These are phyloP conservation scores for Cherax quadricarinatus DNA, from an alignment of 1,140 invertebrate species.

Conservation along the genomic window DNA sequence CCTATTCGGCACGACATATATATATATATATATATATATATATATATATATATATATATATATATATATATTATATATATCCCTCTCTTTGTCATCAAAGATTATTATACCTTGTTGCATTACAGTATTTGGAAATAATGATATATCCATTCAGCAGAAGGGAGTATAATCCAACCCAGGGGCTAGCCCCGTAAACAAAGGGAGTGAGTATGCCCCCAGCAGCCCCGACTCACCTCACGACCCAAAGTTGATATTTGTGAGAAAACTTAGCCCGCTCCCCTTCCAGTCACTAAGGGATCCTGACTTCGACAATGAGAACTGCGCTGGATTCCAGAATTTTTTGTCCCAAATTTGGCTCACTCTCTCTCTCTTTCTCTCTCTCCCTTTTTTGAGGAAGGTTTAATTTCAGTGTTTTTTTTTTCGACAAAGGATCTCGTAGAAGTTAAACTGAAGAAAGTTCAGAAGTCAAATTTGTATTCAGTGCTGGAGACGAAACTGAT, in stretches of 20 bases:
- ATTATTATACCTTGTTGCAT: too few relatives aligned
- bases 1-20: too few relatives aligned
- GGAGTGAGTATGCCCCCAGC: background rate
- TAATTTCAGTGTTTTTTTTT: slow-evolving; percentile 10
- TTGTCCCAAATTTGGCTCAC: background rate
- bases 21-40: too few relatives aligned
- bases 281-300: slow-evolving; percentile 58
- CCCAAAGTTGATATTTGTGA: slow-evolving; percentile 65
- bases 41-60: too few relatives aligned
- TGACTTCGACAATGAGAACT: slow-evolving; percentile 58
- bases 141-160: too few relatives aligned
- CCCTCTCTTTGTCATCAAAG: too few relatives aligned
- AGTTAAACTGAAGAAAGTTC: background rate
- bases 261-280: slow-evolving; percentile 52
- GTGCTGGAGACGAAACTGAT: background rate
- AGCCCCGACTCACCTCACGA: slow-evolving; percentile 39
- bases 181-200: background rate
- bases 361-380: background rate
- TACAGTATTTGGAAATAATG: too few relatives aligned
- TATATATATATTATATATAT: too few relatives aligned
- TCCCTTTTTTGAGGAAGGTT: background rate
- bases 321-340: slow-evolving; percentile 52
- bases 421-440: background rate
- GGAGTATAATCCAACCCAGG: too few relatives aligned
- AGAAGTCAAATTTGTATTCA: slow-evolving; percentile 1